Percentiles rank a stretch among this genome's conserved stretches.
Evolutionary conservation across 2,888 invertebrate species (phyloP).

Genomic region (Xestia ashworthii): DNA sequence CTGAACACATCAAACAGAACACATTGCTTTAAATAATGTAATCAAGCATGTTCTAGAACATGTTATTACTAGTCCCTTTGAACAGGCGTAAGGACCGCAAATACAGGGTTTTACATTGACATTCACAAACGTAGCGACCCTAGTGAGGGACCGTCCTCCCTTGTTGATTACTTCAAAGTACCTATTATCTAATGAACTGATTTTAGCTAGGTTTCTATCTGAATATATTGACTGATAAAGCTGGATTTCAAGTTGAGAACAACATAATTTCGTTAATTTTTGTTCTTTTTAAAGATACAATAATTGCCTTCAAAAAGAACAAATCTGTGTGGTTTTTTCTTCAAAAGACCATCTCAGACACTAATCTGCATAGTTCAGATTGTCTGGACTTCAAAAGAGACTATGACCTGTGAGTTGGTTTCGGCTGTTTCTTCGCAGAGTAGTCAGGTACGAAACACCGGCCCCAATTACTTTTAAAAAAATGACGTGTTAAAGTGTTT

Average conservation of each 20-base stretch:
- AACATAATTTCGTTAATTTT: neutral
- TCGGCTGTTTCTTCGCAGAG: no score
- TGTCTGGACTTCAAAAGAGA: no score
- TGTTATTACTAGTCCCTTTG: slow-evolving; percentile 48
- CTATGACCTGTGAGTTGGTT: no score
- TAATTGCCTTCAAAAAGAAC: no score
- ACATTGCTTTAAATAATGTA: slow-evolving; percentile 30
- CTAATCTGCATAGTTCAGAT: no score
- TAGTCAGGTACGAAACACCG: no score
- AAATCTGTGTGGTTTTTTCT: no score
- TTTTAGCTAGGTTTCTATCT: slow-evolving; percentile 17
- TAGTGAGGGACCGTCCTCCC: slow-evolving; percentile 6
- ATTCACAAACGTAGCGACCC: slow-evolving; percentile 45
- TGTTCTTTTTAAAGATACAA: neutral
- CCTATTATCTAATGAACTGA: slow-evolving; percentile 19
- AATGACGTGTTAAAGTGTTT: no score
- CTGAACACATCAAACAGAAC: slow-evolving; percentile 9
- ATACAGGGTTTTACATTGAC: slow-evolving; percentile 30
- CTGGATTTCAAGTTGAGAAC: neutral
- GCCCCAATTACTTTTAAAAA: no score
- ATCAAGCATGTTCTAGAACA: slow-evolving; percentile 20
- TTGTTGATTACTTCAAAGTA: slow-evolving; percentile 37
- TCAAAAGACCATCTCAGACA: no score
- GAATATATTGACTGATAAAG: neutral
- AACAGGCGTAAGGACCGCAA: slow-evolving; percentile 40